Evolutionary conservation across 2,888 invertebrate genomes (phyloP).

Genomic region (Bhutanitis thaidina): DNA sequence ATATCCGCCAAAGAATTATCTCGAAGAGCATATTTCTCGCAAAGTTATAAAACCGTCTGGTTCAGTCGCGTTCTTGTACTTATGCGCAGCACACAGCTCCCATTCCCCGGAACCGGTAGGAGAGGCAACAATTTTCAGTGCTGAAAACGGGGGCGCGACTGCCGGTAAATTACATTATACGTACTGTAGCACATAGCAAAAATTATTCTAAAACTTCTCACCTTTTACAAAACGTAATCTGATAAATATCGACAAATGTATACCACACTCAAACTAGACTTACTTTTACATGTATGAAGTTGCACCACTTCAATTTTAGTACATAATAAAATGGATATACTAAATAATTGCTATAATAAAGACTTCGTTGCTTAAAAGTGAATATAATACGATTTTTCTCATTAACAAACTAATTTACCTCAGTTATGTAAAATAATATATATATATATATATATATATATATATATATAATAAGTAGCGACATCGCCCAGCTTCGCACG

Average conservation of each 20-base stretch:
- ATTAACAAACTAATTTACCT: no score
- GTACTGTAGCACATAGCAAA: conserved; percentile 23
- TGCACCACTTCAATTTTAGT: no score
- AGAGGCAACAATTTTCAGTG: conserved; percentile 54
- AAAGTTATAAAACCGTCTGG: conserved; percentile 37
- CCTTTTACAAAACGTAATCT: conserved; percentile 9
- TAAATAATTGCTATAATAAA: no score
- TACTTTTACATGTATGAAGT: no score
- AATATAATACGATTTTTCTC: no score
- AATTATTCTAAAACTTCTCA: conserved; percentile 23
- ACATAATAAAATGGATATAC: no score
- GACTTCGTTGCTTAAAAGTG: no score
- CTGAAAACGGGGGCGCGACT: conserved; percentile 45
- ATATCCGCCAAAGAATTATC: conserved; percentile 1
- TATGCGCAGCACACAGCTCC: conserved; percentile 33
- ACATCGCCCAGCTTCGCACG: no score
- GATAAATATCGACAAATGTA: conserved; percentile 5
- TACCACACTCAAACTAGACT: no score
- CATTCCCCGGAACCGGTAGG: conserved; percentile 30
- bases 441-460: no score
- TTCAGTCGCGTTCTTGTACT: conserved; percentile 37
- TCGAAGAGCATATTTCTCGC: conserved; percentile 20
- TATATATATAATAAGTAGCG: no score
- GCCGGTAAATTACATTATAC: conserved; percentile 48
- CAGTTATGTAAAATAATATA: no score